Evolutionary conservation across 2,797 vertebrate species (phyloP).

Genomic region (Aphelocoma californica): DNA sequence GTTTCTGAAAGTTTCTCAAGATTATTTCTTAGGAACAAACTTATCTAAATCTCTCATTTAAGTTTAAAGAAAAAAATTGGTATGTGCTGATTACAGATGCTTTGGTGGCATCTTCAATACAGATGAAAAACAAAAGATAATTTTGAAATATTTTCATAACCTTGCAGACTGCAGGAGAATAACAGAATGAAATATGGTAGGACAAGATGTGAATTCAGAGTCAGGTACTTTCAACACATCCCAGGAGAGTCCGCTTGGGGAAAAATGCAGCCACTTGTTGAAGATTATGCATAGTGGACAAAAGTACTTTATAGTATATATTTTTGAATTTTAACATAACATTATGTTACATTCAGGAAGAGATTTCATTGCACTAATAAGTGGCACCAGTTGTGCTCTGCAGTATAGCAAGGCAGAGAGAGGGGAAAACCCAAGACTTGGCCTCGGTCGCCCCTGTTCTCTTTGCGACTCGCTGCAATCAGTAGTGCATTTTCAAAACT

Average conservation of each 20-base stretch:
- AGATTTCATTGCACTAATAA: neutral
- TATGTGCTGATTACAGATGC: neutral
- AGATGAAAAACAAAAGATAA: neutral
- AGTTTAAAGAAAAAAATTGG: rapidly evolving
- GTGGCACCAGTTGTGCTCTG: neutral
- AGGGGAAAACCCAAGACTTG: neutral
- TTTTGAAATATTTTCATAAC: neutral
- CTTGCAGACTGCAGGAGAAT: neutral
- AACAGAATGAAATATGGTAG: neutral
- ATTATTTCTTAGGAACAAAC: neutral
- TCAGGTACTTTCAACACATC: neutral
- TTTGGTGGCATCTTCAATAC: neutral
- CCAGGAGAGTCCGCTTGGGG: rapidly evolving
- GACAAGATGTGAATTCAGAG: neutral
- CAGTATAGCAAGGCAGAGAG: neutral
- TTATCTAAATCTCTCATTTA: neutral
- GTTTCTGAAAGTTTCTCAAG: neutral
- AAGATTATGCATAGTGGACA: neutral
- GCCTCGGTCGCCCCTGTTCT: neutral
- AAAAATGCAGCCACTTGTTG: neutral
- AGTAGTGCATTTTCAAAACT: neutral
- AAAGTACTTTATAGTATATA: neutral
- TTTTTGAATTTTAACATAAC: neutral
- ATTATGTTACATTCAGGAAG: neutral
- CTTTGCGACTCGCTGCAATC: neutral